Evolutionary conservation across 2,888 invertebrate genomes (phyloP), one percentile per base, ranked within the genome.

Genomic region (Oxycera nigricornis): DNA sequence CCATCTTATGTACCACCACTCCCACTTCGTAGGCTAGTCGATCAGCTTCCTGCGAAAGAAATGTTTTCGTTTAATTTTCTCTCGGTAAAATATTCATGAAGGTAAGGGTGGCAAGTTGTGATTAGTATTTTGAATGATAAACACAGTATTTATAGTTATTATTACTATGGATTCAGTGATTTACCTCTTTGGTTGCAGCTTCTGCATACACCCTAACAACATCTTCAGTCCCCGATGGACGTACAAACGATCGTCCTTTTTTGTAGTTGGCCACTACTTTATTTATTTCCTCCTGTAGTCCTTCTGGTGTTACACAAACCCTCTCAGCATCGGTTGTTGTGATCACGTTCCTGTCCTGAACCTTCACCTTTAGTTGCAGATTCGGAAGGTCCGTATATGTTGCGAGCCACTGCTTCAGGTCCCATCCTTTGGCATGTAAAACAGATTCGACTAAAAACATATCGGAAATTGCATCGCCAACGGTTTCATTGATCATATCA

Each of bases 181-280:
- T 67, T 77, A 91, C 90, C 81, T 88, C 86, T 81, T 90, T 88
- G 2, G 93, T 92, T 26, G 91, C 90, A 1, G 96, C 96, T 86
- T 99, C 99, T 0, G 97, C 96, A 85, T 98, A 99, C 0, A 99
- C 93, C 76, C 99, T 88, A 1, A 99, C 94, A 11, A 98, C 88
- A 84, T 99, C 97, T 86, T 99, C 99, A 0, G 99, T 99, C 7
- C 99, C 99, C 0, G 98, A 98, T 0, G 99, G 93, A 61, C 98
- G 89, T 0, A 97, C 96, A 87, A 99, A 98, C 2, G 96, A 89
- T 72, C 98, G 87, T 0, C 92, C 96, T 78, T 89, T 88, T 3
- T 86, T 85, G 83, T 92, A 94, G 68, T 89, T 88, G 0, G 87
- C 81, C 3, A 94, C 93, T 0, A 93, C 82, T 72, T 87, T 86